Evolutionary conservation across 2,113 vertebrate species (phyloP), one percentile per base, ranked within the genome.

Genomic region (Aegypius monachus): DNA sequence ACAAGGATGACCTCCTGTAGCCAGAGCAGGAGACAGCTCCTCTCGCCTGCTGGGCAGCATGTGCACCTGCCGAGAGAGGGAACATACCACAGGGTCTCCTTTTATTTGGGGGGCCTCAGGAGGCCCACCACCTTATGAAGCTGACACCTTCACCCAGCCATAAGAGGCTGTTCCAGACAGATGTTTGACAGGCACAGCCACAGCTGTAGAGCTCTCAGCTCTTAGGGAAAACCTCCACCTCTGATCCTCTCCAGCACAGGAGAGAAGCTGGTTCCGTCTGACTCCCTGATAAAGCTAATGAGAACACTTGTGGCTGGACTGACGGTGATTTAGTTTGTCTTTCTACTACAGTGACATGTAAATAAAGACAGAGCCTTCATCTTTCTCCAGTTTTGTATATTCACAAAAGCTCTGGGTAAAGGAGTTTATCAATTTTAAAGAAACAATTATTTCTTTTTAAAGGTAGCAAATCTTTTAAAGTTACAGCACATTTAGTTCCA

Each of bases 1-100:
- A 38, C 9, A 65, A 16, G 12, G 16, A 74, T 7, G 5, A 43
- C 6, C 17, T 56, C 43, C 22, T 0, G 0, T 6, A 53, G 31
- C 40, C 34, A 22, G 5, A 55, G 40, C 32, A 72, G 21, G 9
- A 16, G 32, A 16, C 15, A 77, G 38, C 19, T 47, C 23, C n/a
- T 79, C 32, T n/a, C 1, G 0, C 5, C 25, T 66, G 34, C 71
- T 16, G 20, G 22, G 27, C 31, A 75, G 11, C 11, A 5, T 0
- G 0, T 26, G 13, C 25, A 9, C 16, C 75, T 73, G 40, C 36
- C 23, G 50, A 62, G 40, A 34, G 13, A 68, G 31, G 56, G 36
- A 59, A 34, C 1, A 0, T 4, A 52, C 7, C 53, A 21, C 40
- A 63, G 25, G 4, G 8, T 9, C 36, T 83, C 40, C 7, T 73